Base-by-base conservation (phyloP, 1,140 invertebrate genomes). In the Sminthurinus signatus region DNA sequence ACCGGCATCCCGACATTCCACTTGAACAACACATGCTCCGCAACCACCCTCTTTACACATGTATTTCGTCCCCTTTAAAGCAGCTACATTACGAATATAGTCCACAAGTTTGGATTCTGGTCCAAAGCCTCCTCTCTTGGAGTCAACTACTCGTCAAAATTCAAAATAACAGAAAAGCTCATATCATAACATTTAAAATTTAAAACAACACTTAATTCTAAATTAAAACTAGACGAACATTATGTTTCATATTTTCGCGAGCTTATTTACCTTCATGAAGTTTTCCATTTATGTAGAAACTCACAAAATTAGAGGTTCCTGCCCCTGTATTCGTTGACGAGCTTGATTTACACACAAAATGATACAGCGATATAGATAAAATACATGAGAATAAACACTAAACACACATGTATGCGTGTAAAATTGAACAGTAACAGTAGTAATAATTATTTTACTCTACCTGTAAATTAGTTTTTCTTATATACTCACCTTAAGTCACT, bases 41-140 rank as follows among this genome's bases (percentile, higher is more conserved):
- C 65, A 67, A 5, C 79, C 79, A n/a, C 79, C 79, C 66, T 80
- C 78, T n/a, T 72, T 65, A 68, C 78, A 67, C 65, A 67, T 67
- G 12, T 27, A 28, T 52, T 67, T 67, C 4, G 65, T 67, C 14
- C 65, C 65, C 39, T 54, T 65, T 3, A 69, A 39, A 2, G 48
- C 32, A 0, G 63, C 63, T 1, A 55, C 42, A 25, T 62, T 59
- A 5, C 67, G 58, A 21, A 69, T 61, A 43, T 44, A 69, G 31
- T 65, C 63, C 1, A 62, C 67, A 14, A 68, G 46, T 0, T 21
- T n/a, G 15, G 51, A 60, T 8, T 44, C 39, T 14, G 59, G 23
- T 3, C 17, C 27, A 25, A 66, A 23, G n/a, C n/a, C n/a, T n/a
- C 2, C 43, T 32, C 2, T 32, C 51, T 36, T 8, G 32, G 15